Evolutionary conservation across 2,888 invertebrate genomes (phyloP).

Genomic region (Gymnocheta viridis): DNA sequence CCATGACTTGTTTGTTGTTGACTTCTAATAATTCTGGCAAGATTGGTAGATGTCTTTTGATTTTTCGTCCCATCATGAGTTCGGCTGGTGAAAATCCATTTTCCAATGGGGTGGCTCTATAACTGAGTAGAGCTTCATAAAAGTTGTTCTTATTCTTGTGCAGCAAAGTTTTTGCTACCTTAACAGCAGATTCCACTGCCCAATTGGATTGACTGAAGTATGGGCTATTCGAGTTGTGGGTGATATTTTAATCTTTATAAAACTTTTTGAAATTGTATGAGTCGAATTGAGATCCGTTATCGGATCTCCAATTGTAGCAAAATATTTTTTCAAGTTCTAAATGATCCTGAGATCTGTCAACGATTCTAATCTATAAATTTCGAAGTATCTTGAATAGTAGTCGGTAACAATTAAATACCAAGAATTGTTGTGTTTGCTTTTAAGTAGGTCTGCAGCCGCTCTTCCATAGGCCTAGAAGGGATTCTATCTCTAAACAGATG

Average conservation of each 20-base stretch:
- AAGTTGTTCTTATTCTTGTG: slow-evolving; percentile 22
- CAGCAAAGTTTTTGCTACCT: slow-evolving; percentile 30
- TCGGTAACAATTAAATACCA: no score
- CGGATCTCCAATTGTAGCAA: no score
- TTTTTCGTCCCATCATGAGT: slow-evolving; percentile 32
- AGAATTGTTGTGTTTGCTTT: no score
- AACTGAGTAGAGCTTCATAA: no score
- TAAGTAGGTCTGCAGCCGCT: no score
- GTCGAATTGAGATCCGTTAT: slow-evolving; percentile 34
- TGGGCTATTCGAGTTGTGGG: slow-evolving; percentile 27
- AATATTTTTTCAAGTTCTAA: no score
- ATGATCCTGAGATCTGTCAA: no score
- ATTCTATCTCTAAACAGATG: no score
- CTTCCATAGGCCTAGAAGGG: no score
- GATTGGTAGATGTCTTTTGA: slow-evolving; percentile 27
- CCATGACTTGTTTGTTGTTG: background rate
- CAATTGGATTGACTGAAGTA: slow-evolving; percentile 51
- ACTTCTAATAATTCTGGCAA: no score
- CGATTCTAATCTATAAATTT: no score
- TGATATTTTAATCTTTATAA: slow-evolving; percentile 9
- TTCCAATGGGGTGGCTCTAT: slow-evolving; percentile 31
- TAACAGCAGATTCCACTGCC: slow-evolving; percentile 13
- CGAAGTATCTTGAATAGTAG: no score
- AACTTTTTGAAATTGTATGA: slow-evolving; percentile 20
- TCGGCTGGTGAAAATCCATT: slow-evolving; percentile 27